Evolutionary conservation across 2,113 vertebrate genomes (phyloP).

Genomic region (Tupaia tana): DNA sequence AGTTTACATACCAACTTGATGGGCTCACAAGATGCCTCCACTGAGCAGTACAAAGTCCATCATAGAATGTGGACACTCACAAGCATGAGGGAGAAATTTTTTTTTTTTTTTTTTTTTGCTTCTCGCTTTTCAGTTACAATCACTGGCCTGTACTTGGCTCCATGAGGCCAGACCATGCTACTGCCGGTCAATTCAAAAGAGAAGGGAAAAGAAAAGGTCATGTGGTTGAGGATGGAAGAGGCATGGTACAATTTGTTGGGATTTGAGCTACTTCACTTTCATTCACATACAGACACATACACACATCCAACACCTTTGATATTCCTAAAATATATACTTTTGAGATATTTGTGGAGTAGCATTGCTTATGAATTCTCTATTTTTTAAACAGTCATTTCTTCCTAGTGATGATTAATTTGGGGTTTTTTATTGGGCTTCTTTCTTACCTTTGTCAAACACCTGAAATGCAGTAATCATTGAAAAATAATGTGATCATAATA

Average conservation of each 20-base stretch:
- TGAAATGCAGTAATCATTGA: background rate
- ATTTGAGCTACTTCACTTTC: background rate
- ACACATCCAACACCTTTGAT: background rate
- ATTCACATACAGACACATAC: background rate
- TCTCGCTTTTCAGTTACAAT: background rate
- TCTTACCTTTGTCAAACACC: background rate
- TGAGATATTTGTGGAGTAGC: background rate
- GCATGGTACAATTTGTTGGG: background rate
- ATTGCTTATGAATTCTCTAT: background rate
- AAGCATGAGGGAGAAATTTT: background rate
- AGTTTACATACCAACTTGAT: background rate
- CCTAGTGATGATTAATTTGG: background rate
- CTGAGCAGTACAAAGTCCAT: rapidly evolving
- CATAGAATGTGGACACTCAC: rapidly evolving
- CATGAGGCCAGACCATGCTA: rapidly evolving
- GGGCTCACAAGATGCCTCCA: background rate
- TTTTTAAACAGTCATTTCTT: constrained; percentile 7
- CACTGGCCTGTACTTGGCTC: rapidly evolving
- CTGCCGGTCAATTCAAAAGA: background rate
- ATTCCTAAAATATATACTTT: background rate
- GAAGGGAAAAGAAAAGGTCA: background rate
- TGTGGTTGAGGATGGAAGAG: too few relatives aligned
- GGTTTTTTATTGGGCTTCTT: background rate
- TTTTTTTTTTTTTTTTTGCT: background rate
- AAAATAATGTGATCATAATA: background rate